Conservation (phyloP, 2,888 invertebrate species). For the Hirtodrosophila cameraria region DNA sequence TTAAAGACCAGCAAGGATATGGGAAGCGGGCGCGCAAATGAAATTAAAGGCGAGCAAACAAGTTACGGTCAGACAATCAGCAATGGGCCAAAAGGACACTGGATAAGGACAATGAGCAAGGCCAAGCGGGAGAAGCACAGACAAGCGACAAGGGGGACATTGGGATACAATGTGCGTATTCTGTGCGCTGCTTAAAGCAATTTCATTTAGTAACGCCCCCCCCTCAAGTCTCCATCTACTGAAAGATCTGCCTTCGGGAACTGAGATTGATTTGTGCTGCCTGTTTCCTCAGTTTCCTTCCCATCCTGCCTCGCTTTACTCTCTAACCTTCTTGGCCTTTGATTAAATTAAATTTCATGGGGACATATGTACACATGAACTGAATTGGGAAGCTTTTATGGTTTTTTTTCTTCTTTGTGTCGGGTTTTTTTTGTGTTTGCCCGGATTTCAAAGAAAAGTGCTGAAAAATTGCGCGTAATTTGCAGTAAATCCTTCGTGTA, state of each 20-base stretch:
- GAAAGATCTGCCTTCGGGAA: constrained; percentile 59
- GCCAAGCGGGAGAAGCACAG: constrained; percentile 33
- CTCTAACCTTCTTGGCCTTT: constrained; percentile 75
- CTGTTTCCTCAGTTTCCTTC: constrained; percentile 3
- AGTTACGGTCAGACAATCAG: constrained; percentile 80
- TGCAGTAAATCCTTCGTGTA: constrained; percentile 73
- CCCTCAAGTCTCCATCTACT: constrained; percentile 5
- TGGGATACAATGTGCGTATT: constrained; percentile 60
- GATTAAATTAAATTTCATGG: constrained; percentile 82
- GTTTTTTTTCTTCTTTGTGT: constrained; percentile 20
- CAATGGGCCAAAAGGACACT: constrained; percentile 70
- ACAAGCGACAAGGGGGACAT: constrained; percentile 48
- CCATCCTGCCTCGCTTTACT: neutral
- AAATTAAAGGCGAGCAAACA: constrained; percentile 82
- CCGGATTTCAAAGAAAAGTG: constrained; percentile 60
- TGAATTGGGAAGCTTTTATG: constrained; percentile 28
- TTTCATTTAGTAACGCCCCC: constrained; percentile 68
- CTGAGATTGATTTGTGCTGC: constrained; percentile 82
- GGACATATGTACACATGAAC: constrained; percentile 76
- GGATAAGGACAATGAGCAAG: constrained; percentile 60
- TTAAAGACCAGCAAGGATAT: constrained; percentile 56
- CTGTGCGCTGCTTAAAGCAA: constrained; percentile 69
- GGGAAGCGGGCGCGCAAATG: constrained; percentile 68
- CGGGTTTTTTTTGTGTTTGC: constrained; percentile 39
- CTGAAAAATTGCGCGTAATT: constrained; percentile 74